A percentile compares a stretch with the other conserved stretches of the same genome.
These are phyloP conservation scores for Pseudoips prasinana DNA, from an alignment of 2,888 invertebrate species.

Conservation along the genomic window DNA sequence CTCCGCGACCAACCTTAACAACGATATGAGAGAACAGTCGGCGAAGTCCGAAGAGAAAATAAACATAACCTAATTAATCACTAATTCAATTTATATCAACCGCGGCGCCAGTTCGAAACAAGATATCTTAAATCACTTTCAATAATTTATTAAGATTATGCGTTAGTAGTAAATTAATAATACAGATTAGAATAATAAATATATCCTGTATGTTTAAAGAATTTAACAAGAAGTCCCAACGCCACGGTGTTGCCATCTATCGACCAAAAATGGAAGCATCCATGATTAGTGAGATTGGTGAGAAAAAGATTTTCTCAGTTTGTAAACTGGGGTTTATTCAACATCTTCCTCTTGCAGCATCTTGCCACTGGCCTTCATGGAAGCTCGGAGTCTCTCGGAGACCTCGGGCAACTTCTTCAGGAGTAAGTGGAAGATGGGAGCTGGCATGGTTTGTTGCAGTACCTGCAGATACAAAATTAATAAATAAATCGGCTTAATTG, in stretches of 20 bases:
- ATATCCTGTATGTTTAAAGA: neutral
- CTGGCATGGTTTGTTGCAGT: slow-evolving; percentile 97
- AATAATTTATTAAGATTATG: neutral
- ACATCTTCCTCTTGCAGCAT: slow-evolving; percentile 73
- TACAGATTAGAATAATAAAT: slow-evolving; percentile 6
- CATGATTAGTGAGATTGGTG: slow-evolving; percentile 29
- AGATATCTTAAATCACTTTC: neutral
- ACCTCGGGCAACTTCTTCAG: slow-evolving; percentile 90
- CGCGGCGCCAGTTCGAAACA: too few relatives aligned
- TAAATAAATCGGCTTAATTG: neutral
- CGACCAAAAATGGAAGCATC: slow-evolving; percentile 23
- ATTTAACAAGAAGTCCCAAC: slow-evolving; percentile 14
- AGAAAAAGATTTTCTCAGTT: too few relatives aligned
- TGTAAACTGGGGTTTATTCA: slow-evolving; percentile 47
- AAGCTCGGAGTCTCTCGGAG: slow-evolving; percentile 66
- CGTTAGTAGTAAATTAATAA: slow-evolving; percentile 8
- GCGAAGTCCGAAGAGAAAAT: too few relatives aligned
- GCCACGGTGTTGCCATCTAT: slow-evolving; percentile 19
- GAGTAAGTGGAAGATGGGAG: slow-evolving; percentile 95
- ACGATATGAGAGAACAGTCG: neutral
- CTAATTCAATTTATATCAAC: too few relatives aligned
- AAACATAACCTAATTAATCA: too few relatives aligned
- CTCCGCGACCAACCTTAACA: too few relatives aligned
- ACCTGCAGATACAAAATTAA: slow-evolving; percentile 70
- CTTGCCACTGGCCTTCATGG: slow-evolving; percentile 61